Percentiles rank a stretch among this genome's conserved stretches.
Evolutionary conservation across 1,140 invertebrate genomes (phyloP).

Genomic region (Portunus trituberculatus): DNA sequence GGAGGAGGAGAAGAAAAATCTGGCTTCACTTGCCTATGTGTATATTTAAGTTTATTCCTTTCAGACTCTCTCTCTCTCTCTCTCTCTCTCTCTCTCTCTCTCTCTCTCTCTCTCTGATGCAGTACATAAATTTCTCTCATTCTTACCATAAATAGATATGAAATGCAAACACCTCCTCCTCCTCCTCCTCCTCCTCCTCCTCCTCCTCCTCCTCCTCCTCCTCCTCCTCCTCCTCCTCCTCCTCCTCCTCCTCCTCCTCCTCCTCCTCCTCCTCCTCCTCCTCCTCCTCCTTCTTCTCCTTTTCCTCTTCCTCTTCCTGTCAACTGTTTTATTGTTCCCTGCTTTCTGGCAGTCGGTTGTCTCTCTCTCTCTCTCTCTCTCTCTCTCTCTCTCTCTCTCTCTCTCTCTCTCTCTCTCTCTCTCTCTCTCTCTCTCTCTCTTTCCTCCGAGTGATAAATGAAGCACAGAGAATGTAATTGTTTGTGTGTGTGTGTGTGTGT

Average conservation of each 20-base stretch:
- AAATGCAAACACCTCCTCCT: no score
- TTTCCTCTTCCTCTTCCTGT: neutral
- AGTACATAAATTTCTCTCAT: neutral
- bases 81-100: conserved; percentile 47
- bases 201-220: neutral
- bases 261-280: neutral
- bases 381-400: neutral
- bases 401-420: neutral
- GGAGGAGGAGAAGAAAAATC: no score
- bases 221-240: neutral
- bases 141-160: no score
- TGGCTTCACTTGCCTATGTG: no score
- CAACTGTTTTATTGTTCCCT: no score
- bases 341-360: no score
- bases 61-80: conserved; percentile 30
- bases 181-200: neutral
- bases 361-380: conserved; percentile 39
- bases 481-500: neutral
- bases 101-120: neutral
- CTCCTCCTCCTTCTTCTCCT: neutral
- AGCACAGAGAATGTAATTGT: no score
- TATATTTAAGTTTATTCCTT: no score
- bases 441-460: no score
- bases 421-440: neutral
- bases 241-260: no score